Evolutionary conservation across 2,888 invertebrate species (phyloP), one percentile per base, ranked within the genome.

Genomic region (Meliscaeva auricollis): DNA sequence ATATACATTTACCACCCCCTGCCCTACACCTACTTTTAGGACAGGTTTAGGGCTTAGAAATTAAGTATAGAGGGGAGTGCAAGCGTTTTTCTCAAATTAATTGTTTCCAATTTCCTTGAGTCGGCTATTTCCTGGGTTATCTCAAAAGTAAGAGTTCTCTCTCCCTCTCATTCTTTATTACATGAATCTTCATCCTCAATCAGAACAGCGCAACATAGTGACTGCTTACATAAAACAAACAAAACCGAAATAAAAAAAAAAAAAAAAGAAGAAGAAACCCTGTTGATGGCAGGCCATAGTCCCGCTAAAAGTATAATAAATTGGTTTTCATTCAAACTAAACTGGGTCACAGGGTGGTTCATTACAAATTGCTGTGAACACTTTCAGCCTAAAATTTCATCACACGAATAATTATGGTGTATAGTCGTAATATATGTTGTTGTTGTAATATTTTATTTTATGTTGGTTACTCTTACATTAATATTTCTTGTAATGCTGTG

Each of bases 31-130:
- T 9, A 22, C 2, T 50, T 48, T 38, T n/a, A n/a, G n/a, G 58
- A 35, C 5, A 20, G 13, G 8, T 11, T 20, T n/a, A 1, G 20
- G 13, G n/a, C n/a, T n/a, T n/a, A n/a, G n/a, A n/a, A n/a, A n/a
- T n/a, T n/a, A n/a, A n/a, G n/a, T n/a, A n/a, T n/a, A n/a, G 7
- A 26, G 20, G 58, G 11, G 13, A 35, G 48, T 64, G 62, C 38
- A 44, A 62, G 44, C 26, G 64, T 66, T 66, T 48, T 48, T 74
- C 15, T 66, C 58, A 60, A 80, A 80, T 60, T 68, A 80, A 73
- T 73, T 75, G 75, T 75, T 75, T 80, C 38, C 52, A 75, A 69
- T 26, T 54, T 66, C 41, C 46, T 38, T 17, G n/a, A 46, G 50
- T 62, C 17, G 32, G 38, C 68, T 48, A 62, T 69, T 69, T 75